Base-by-base conservation (phyloP, 2,888 invertebrate species). In the Drosophila phalerata region DNA sequence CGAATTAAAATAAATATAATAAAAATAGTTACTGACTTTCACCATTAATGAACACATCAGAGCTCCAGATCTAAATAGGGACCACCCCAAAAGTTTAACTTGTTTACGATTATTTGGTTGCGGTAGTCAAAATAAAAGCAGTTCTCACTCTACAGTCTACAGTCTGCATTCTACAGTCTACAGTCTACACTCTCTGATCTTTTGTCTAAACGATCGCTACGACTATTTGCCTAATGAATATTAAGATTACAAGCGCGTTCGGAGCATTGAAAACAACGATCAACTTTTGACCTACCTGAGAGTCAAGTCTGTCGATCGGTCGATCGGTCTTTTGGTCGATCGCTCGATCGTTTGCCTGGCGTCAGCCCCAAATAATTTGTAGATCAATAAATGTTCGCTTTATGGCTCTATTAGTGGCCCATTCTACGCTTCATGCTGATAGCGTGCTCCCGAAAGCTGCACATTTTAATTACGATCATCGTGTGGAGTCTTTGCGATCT, bases 401-500 rank as follows among this genome's bases (percentile, higher is more conserved):
- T 91, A 91, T 91, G 90, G 88, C 91, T 91, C 85, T 90, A 91
- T 91, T 91, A 90, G 90, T 88, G 74, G 89, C 82, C 75, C 83
- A 76, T 84, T 85, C 62, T 48, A 60, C 55, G 74, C 56, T 49
- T 42, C 73, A 72, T 48, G 63, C 69, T 66, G 74, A 64, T 73
- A 61, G 25, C 47, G 17, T 11, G 43, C 55, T 61, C 43, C 34
- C 56, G 51, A 43, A 48, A 45, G 58, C 73, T 66, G 66, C 69
- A 57, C 63, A 60, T 77, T 77, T 77, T 77, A 77, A 77, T 77
- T 77, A 78, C 76, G 69, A 60, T 61, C 81, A 13, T 58, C 81
- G 81, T 79, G 79, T 79, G 79, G 51, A 77, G 79, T 73, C 61
- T 10, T 9, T n/a, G 17, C 37, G 37, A 19, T 11, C 19, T 22